Evolutionary conservation across 2,113 vertebrate genomes (phyloP), one percentile per base, ranked within the genome.

Genomic region (Hemicordylus capensis): DNA sequence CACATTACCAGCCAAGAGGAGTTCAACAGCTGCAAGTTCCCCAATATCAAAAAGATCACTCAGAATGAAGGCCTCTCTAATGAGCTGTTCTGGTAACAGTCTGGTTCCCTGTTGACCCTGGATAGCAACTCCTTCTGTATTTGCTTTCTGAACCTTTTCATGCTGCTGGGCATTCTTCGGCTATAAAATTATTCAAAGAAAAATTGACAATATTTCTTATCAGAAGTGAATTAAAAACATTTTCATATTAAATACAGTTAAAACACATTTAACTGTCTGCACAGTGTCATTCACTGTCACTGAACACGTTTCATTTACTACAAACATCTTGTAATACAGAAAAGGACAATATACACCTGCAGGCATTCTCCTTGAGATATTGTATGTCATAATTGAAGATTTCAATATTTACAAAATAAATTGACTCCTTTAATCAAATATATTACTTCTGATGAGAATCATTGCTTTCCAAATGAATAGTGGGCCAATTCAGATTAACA

Each of bases 31-130:
- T 79, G 98, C 97, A 90, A 99, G 90, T 90, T 99, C 99, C 88
- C 98, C 98, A 42, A 99, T 97, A 90, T 98, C 97, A 93, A 99
- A 99, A 77, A 99, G 96, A 93, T 99, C 98, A 86, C 98, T 99
- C 84, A 99, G 96, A 94, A 99, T 99, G 94, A 99, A 99, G 54
- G 98, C 97, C 93, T 99, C 99, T 87, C 96, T 96, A 87, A 99
- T 97, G 85, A 99, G 98, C 87, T 98, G 97, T 85, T 99, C 98
- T 17, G 98, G 98, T 82, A 99, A 97, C 42, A 98, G 98, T 5
- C 98, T 95, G 6, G 98, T 97, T 26, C 98, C 98, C 90, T 99
- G 99, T 83, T 99, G 98, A 86, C 99, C 99, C 90, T 99, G 98
- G 89, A 99, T 98, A 91, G 98, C 96, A 61, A 99, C 98, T 64